These are phyloP conservation scores for Heliconius charithonia DNA, from an alignment of 2,888 invertebrate genomes.

Conservation along the genomic window DNA sequence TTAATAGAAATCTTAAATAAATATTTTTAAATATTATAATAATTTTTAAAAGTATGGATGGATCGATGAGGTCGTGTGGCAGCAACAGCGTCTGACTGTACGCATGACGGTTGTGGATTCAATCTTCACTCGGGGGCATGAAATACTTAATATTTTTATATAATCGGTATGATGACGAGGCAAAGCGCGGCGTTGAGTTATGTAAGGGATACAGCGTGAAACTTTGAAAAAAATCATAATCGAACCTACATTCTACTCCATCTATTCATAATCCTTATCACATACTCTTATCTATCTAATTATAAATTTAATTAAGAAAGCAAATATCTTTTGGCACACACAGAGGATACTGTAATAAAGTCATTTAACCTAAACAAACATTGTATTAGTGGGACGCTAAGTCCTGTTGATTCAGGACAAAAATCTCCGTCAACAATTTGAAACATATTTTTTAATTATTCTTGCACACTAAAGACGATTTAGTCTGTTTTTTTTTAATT, in stretches of 20 bases:
- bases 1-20: background rate
- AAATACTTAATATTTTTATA: too few relatives aligned
- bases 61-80: too few relatives aligned
- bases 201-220: background rate
- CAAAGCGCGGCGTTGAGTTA: too few relatives aligned
- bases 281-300: background rate
- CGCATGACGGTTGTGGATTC: too few relatives aligned
- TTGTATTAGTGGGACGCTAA: constrained; percentile 36
- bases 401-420: constrained; percentile 39
- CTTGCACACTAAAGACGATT: constrained; percentile 1
- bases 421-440: constrained; percentile 34
- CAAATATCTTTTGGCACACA: constrained; percentile 21
- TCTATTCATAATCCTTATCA: background rate
- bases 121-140: too few relatives aligned
- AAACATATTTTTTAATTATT: constrained; percentile 34
- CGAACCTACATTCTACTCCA: background rate
- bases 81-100: too few relatives aligned
- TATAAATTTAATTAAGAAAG: constrained; percentile 35
- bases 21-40: background rate
- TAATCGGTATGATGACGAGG: too few relatives aligned
- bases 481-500: background rate
- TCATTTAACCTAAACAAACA: constrained; percentile 41
- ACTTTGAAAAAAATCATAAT: background rate
- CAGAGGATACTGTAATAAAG: constrained; percentile 35
- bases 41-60: background rate